Evolutionary conservation across 2,113 vertebrate genomes (phyloP).

Genomic region (Chroicocephalus ridibundus): DNA sequence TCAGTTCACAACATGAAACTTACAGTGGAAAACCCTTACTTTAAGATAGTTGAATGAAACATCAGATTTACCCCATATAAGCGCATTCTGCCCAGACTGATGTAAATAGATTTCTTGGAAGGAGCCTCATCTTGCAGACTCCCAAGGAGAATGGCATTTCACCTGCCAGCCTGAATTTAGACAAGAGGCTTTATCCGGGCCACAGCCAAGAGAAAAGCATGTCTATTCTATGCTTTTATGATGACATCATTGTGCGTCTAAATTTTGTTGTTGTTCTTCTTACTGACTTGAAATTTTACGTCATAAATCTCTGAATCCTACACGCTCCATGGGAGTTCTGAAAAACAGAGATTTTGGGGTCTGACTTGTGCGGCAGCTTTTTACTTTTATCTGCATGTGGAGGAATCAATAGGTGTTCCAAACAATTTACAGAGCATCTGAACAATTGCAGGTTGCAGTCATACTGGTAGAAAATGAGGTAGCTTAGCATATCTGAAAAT

Average conservation of each 20-base stretch:
- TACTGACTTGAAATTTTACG: not conserved
- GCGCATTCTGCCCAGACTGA: not conserved
- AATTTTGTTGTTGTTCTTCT: not conserved
- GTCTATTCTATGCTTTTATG: not conserved
- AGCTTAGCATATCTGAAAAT: not conserved
- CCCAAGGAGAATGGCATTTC: not conserved
- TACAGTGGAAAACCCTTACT: not conserved
- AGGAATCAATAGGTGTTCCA: not conserved
- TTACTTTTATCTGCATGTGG: not conserved
- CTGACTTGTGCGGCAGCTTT: not conserved
- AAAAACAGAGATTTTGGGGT: not conserved
- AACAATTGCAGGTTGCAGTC: not conserved
- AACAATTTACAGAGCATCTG: not conserved
- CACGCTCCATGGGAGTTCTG: not conserved
- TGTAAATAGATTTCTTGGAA: not conserved
- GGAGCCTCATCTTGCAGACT: not conserved
- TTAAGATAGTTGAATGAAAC: not conserved
- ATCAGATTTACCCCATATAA: not conserved
- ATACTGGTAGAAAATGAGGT: not conserved
- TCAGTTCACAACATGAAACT: not conserved
- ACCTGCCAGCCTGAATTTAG: not conserved
- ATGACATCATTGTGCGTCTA: not conserved
- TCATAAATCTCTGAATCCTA: not conserved
- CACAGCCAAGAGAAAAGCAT: not conserved
- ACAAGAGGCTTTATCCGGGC: not conserved